These are phyloP conservation scores for Heterodera filipjevi DNA, from an alignment of 2,888 invertebrate genomes.

Conservation along the genomic window DNA sequence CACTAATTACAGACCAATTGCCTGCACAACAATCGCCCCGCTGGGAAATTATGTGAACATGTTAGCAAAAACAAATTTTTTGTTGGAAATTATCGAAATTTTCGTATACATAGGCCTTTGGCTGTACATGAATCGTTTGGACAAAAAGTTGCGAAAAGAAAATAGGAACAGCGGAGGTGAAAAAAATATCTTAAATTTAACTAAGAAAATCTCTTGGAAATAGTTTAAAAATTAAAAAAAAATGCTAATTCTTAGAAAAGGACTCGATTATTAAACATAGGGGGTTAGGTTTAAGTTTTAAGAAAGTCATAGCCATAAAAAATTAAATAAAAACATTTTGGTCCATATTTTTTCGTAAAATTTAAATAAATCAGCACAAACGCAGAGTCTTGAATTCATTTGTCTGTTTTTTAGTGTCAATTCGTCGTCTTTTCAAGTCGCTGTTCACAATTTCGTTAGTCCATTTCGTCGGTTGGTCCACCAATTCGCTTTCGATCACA, in stretches of 20 bases:
- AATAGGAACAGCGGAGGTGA: neutral
- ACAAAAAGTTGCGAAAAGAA: slow-evolving; percentile 4
- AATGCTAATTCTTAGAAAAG: too few relatives aligned
- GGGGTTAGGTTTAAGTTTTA: too few relatives aligned
- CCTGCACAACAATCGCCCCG: slow-evolving; percentile 9
- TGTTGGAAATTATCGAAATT: slow-evolving; percentile 9
- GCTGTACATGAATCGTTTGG: neutral
- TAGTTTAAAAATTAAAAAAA: too few relatives aligned
- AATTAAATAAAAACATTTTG: too few relatives aligned
- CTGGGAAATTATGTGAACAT: neutral
- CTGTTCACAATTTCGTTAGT: slow-evolving; percentile 19
- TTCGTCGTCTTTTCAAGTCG: slow-evolving; percentile 24
- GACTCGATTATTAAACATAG: too few relatives aligned
- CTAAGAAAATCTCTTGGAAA: too few relatives aligned
- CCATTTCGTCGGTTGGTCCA: slow-evolving; percentile 24
- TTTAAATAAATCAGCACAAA: too few relatives aligned
- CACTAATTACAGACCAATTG: slow-evolving; percentile 16
- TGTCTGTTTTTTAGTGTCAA: neutral
- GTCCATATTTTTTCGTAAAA: too few relatives aligned
- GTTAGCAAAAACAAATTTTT: slow-evolving; percentile 22
- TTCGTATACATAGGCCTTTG: slow-evolving; percentile 1
- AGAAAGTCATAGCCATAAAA: too few relatives aligned
- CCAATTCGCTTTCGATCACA: slow-evolving; percentile 20
- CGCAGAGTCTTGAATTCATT: too few relatives aligned
- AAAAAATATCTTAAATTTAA: too few relatives aligned